Percentiles rank a stretch among this genome's conserved stretches.
Evolutionary conservation across 2,888 invertebrate species (phyloP).

Genomic region (Macrophya alboannulata): DNA sequence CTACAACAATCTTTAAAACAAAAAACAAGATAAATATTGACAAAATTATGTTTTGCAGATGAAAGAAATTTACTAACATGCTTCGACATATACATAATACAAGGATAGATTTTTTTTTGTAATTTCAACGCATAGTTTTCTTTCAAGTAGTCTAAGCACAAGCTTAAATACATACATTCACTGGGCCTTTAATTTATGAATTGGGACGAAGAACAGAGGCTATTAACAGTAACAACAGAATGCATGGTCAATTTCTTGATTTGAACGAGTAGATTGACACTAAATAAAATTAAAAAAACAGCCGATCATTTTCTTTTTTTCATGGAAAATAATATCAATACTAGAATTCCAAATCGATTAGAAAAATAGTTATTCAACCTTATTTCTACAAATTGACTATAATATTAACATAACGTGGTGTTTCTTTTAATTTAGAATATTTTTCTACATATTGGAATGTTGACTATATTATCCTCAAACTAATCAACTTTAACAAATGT

Average conservation of each 20-base stretch:
- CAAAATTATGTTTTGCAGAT: conserved; percentile 5
- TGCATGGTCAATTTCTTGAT: neutral
- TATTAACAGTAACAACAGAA: conserved; percentile 2
- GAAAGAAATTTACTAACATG: conserved; percentile 10
- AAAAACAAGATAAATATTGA: conserved; percentile 31
- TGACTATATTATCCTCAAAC: conserved; percentile 17
- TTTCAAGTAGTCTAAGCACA: neutral
- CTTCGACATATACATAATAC: conserved; percentile 26
- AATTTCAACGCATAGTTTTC: conserved; percentile 11
- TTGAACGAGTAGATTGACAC: neutral
- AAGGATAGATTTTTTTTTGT: neutral
- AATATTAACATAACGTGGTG: conserved; percentile 3
- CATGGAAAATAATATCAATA: conserved; percentile 39
- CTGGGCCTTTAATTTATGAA: conserved; percentile 31
- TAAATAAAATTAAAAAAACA: neutral
- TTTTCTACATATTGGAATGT: neutral
- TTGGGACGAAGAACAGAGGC: neutral
- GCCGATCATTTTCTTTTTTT: neutral
- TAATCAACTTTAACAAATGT: conserved; percentile 2
- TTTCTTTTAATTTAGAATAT: neutral
- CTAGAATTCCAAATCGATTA: conserved; percentile 1
- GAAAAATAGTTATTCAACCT: conserved; percentile 16
- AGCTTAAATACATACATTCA: conserved; percentile 31
- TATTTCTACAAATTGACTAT: conserved; percentile 41
- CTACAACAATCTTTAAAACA: conserved; percentile 19